These are phyloP conservation scores for Choristoneura rosaceana DNA, from an alignment of 2,888 invertebrate genomes.

Conservation along the genomic window DNA sequence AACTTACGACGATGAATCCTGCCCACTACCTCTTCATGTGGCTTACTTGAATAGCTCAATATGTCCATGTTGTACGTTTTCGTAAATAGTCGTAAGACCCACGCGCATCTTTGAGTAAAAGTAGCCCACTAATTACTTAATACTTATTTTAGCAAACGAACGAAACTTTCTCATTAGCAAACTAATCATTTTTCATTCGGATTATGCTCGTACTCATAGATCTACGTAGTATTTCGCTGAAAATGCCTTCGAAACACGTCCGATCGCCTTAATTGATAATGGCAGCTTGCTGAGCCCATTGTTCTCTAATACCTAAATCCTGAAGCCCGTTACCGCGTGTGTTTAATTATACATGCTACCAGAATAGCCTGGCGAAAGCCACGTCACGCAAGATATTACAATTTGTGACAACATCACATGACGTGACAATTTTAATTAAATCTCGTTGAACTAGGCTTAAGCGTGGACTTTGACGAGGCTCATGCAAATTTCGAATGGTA, in stretches of 20 bases:
- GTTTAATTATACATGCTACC: slow-evolving; percentile 27
- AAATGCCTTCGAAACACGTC: not conserved
- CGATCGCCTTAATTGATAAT: slow-evolving; percentile 21
- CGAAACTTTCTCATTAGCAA: not conserved
- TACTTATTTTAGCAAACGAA: not conserved
- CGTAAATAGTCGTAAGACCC: no score
- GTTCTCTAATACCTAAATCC: not conserved
- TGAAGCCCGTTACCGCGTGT: slow-evolving; percentile 15
- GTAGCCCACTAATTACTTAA: not conserved
- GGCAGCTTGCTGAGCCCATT: slow-evolving; percentile 15
- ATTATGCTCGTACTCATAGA: not conserved
- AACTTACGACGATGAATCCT: no score
- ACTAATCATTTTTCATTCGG: not conserved
- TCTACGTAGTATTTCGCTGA: not conserved
- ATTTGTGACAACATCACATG: slow-evolving; percentile 34
- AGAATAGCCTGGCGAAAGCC: slow-evolving; percentile 13
- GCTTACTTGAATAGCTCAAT: not conserved
- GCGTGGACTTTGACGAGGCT: slow-evolving; percentile 24
- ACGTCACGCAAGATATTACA: slow-evolving; percentile 36
- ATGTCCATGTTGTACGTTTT: not conserved
- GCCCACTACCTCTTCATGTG: no score
- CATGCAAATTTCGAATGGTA: slow-evolving; percentile 32
- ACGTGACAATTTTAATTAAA: slow-evolving; percentile 40
- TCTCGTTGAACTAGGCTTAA: slow-evolving; percentile 32
- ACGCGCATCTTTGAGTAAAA: not conserved